Conservation (phyloP, 2,797 vertebrate species). For the Ctenosaura bakeri region DNA sequence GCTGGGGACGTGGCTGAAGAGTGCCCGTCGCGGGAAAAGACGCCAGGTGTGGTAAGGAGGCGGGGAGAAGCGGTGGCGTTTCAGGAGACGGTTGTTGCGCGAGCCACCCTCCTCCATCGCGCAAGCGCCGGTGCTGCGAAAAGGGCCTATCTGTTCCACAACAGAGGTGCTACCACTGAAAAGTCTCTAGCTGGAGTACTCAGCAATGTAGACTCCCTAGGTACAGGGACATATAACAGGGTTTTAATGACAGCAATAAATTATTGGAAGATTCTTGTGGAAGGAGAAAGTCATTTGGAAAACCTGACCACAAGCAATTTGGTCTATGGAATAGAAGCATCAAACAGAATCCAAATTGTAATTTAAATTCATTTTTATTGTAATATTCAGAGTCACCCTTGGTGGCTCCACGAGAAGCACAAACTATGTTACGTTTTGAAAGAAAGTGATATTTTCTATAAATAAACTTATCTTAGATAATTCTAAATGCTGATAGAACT, state of each 20-base stretch:
- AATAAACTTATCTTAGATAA: neutral
- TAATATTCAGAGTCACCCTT: neutral
- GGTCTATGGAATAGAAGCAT: neutral
- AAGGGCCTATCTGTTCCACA: neutral
- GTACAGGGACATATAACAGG: neutral
- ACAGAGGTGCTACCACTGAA: neutral
- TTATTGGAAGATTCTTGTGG: neutral
- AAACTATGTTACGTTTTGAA: neutral
- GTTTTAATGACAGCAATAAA: neutral
- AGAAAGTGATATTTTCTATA: neutral
- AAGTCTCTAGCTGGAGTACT: neutral
- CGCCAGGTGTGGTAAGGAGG: too few species aligned
- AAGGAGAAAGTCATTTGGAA: neutral
- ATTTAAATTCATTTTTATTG: neutral
- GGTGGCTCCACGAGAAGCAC: too few species aligned
- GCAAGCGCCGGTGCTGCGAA: too few species aligned
- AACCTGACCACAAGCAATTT: neutral
- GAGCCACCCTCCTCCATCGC: too few species aligned
- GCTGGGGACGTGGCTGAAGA: too few species aligned
- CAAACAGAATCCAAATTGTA: neutral
- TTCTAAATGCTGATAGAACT: slow-evolving; percentile 3
- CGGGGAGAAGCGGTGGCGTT: too few species aligned
- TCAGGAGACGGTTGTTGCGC: too few species aligned
- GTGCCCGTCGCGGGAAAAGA: too few species aligned
- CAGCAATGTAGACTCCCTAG: neutral